Evolutionary conservation across 2,888 invertebrate species (phyloP), one percentile per base, ranked within the genome.

Genomic region (Xanthia icteritia): DNA sequence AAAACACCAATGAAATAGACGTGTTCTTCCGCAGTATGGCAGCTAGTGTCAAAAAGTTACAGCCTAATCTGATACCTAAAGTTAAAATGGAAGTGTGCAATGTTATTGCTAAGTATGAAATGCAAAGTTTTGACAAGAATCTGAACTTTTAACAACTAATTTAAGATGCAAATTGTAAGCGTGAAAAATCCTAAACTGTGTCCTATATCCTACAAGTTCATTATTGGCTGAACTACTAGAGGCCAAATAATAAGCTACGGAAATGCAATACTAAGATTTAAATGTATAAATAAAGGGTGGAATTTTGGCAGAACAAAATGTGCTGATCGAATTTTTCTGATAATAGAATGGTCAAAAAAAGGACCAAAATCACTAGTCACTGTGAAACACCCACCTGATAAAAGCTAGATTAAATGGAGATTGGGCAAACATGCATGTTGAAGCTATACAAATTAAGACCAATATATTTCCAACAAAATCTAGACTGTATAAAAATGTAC

Each of bases 71-170:
- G 83, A 96, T 96, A 88, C 96, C 96, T 39, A 96, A 96, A 92
- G 96, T 96, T 0, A 96, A 96, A 85, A 96, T 96, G 96, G 96
- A 96, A 90, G 96, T 96, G 36, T 96, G 96, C 82, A 96, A 96
- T 91, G 96, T 96, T 9, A 96, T 96, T 74, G 96, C 96, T 0
- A 96, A 96, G 87, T 96, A 96, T 89, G 96, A 96, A 91, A 96
- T 96, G 96, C 96, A 96, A 84, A 96, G 94, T 90, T 96, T 95
- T 88, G 95, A 96, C 56, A 96, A 94, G 82, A 94, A 86, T 63
- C 61, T 87, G 11, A 87, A 88, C 56, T 88, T 85, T 64, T 87
- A 87, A 60, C 6, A 51, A 5, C 15, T 23, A 15, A 23, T 39
- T 15, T 61, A 27, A 23, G 2, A 54, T 27, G 45, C 36, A 42